Percentiles rank a stretch among this genome's conserved stretches.
Evolutionary conservation across 1,140 invertebrate genomes (phyloP).

Genomic region (Acromyrmex charruanus): DNA sequence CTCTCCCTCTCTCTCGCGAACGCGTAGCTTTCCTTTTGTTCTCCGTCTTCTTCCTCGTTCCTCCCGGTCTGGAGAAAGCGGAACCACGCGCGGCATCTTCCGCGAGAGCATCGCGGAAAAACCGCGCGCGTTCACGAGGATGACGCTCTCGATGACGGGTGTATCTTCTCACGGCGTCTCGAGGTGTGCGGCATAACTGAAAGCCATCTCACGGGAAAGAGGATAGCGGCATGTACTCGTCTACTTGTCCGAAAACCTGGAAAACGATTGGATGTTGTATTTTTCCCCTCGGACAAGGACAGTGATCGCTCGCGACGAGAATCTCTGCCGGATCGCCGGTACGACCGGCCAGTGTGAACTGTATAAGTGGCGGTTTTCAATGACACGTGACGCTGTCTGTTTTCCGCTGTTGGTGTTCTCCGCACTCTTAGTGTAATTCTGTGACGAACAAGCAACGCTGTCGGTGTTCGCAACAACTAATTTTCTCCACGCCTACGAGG

Average conservation of each 20-base stretch:
- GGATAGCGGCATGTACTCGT: constrained; percentile 15
- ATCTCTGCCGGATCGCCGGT: neutral
- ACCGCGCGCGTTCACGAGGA: constrained; percentile 4
- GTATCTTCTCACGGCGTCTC: neutral
- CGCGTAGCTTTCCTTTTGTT: constrained; percentile 32
- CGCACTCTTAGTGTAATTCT: constrained; percentile 39
- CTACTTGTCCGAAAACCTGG: neutral
- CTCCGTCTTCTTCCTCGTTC: neutral
- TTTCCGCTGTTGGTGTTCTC: constrained; percentile 22
- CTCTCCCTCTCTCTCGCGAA: constrained; percentile 62
- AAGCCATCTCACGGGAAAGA: neutral
- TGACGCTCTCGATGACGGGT: constrained; percentile 7
- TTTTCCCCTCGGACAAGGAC: constrained; percentile 24
- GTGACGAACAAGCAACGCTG: constrained; percentile 20
- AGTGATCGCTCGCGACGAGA: constrained; percentile 1
- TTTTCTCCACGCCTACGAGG: neutral
- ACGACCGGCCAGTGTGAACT: constrained; percentile 14
- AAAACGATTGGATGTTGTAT: neutral
- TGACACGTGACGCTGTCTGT: constrained; percentile 54
- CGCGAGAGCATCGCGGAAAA: constrained; percentile 24
- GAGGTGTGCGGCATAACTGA: neutral
- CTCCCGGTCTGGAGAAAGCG: neutral
- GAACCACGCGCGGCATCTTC: constrained; percentile 22
- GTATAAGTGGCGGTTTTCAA: constrained; percentile 47
- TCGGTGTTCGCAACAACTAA: constrained; percentile 3